Conservation (phyloP, 1,140 invertebrate species). For the Cherax destructor region DNA sequence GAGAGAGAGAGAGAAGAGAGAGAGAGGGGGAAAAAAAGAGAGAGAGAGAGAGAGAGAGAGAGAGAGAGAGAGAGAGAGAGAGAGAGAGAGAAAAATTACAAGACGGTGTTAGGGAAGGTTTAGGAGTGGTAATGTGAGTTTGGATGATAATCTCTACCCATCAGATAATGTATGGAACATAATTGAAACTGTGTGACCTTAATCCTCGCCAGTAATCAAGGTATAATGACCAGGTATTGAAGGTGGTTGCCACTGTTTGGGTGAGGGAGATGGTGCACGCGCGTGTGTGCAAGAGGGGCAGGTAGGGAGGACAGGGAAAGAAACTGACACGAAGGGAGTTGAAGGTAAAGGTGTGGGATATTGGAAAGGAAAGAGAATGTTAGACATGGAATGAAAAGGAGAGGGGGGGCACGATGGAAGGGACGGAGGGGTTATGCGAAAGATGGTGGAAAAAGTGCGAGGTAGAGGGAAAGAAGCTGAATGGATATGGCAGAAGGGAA, state of each 20-base stretch:
- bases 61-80: constrained; percentile 25
- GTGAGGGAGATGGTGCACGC: constrained; percentile 25
- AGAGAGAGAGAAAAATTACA: neutral
- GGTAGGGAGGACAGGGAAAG: no score
- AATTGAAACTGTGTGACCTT: constrained; percentile 11
- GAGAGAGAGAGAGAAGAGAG: neutral
- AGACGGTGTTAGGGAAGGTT: constrained; percentile 23
- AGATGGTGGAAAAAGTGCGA: no score
- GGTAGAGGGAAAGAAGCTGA: no score
- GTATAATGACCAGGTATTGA: constrained; percentile 7
- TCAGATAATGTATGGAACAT: constrained; percentile 8
- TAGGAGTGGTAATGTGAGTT: neutral
- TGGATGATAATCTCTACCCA: neutral
- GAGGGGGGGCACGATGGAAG: no score
- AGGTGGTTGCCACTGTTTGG: constrained; percentile 9
- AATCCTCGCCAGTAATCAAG: neutral
- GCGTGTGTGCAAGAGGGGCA: neutral
- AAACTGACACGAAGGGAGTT: no score
- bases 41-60: constrained; percentile 28
- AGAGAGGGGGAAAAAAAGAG: no score
- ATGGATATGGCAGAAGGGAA: no score
- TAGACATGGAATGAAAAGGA: no score
- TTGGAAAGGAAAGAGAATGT: no score
- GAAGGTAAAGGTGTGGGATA: no score
- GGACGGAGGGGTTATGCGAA: no score